Conservation (phyloP, 2,113 vertebrate genomes). For the Nematolebias whitei region DNA sequence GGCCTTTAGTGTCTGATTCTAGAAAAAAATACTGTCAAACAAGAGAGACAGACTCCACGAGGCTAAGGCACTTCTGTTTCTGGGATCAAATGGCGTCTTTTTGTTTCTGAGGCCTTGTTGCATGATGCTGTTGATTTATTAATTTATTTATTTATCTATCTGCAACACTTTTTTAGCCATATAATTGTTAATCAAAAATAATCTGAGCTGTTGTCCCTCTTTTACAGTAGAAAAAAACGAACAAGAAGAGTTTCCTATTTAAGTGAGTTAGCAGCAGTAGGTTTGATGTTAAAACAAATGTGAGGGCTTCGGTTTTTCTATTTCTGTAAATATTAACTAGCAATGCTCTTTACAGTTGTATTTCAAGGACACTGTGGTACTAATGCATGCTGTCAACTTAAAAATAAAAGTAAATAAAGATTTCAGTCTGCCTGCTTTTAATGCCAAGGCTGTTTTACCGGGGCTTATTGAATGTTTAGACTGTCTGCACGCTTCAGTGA, state of each 20-base stretch:
- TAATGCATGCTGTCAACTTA: slow-evolving; percentile 18
- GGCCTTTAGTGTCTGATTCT: not conserved
- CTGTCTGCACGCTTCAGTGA: slow-evolving; percentile 14
- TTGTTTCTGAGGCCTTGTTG: not conserved
- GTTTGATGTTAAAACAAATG: too few species aligned
- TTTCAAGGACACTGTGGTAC: not conserved
- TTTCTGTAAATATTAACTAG: too few species aligned
- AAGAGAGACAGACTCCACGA: slow-evolving; percentile 9
- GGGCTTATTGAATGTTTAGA: slow-evolving; percentile 46
- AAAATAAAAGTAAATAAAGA: slow-evolving; percentile 1
- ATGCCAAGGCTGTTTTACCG: slow-evolving; percentile 29
- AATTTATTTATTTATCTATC: too few species aligned
- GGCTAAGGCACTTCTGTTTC: not conserved
- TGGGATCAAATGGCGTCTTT: not conserved
- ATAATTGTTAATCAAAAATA: slow-evolving; percentile 7
- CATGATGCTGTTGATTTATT: not conserved
- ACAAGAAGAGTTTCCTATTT: not conserved
- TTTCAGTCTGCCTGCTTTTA: slow-evolving; percentile 28
- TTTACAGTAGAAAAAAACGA: not conserved
- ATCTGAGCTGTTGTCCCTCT: not conserved
- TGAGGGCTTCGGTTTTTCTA: too few species aligned
- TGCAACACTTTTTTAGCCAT: too few species aligned
- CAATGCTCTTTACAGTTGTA: too few species aligned
- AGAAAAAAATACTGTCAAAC: slow-evolving; percentile 17
- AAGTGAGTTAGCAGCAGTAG: too few species aligned